Base-by-base conservation (phyloP, 2,797 vertebrate species). In the Poeciliopsis presidionis region DNA sequence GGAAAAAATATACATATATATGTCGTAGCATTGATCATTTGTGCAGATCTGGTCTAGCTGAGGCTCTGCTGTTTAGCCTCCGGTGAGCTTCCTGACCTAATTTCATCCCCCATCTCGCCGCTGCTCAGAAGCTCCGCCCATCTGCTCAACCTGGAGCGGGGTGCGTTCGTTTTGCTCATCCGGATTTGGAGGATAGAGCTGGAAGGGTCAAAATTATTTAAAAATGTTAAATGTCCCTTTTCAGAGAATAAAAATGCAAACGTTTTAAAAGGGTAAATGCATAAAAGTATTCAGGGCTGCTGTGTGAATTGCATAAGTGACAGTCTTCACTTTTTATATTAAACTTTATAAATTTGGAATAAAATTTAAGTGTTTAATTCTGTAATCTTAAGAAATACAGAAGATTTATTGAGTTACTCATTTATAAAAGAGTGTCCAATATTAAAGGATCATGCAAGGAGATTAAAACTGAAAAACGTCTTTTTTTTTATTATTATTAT, bases 31-130 rank as follows among this genome's bases (percentile, higher is more conserved):
- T 22, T 1, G 14, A 12, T 41, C 14, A 1, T 11, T 22, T 18
- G 47, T 16, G 55, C 16, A 36, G 65, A 46, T 25, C 78, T 18
- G 0, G 43, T 28, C 5, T 43, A 65, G 28, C 2, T 13, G 5
- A 47, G 39, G 22, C 14, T 71, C 36, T 36, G 25, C 18, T 30
- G 55, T 74, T 71, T 39, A 16, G 22, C 61, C 33, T 25, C 36
- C 8, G 9, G 73, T 28, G n/a, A 22, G 63, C 74, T 77, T 74
- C 46, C 76, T 90, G 86, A 92, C 90, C 88, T 90, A 49, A 46
- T 91, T 93, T 88, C 79, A 76, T 79, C 74, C 77, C 81, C 73
- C 81, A 79, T 65, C 76, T 82, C 71, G n/a, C 77, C 43, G 28
- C 61, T 83, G 79, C 80, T 36, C 75, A 11, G 74, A 82, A 13